Evolutionary conservation across 1,140 invertebrate species (phyloP).

Genomic region (Leptinotarsa lineolata): DNA sequence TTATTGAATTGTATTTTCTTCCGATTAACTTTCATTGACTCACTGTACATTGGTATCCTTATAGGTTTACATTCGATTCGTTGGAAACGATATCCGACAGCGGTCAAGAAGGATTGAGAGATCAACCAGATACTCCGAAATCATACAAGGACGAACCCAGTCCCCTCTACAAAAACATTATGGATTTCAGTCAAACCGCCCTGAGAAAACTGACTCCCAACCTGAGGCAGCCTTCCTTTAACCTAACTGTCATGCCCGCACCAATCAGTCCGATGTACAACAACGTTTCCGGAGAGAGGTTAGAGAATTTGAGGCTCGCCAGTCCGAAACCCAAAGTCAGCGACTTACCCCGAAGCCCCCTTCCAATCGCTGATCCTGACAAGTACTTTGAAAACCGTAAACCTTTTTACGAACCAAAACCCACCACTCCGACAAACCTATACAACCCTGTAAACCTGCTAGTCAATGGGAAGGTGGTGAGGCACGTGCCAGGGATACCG

Average conservation of each 20-base stretch:
- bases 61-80: slow-evolving; percentile 14
- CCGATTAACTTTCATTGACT: too few relatives aligned
- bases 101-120: neutral
- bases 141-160: slow-evolving; percentile 22
- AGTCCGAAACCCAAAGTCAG: slow-evolving; percentile 2
- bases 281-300: neutral
- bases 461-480: slow-evolving; percentile 66
- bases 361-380: neutral
- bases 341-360: neutral
- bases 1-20: too few relatives aligned
- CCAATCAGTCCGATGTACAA: slow-evolving; percentile 14
- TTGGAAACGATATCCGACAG: neutral
- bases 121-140: slow-evolving; percentile 20
- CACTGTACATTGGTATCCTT: neutral
- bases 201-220: slow-evolving; percentile 53
- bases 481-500: slow-evolving; percentile 78
- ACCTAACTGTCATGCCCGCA: slow-evolving; percentile 23
- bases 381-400: neutral
- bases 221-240: slow-evolving; percentile 51
- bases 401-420: slow-evolving; percentile 16
- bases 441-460: slow-evolving; percentile 70
- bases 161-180: slow-evolving; percentile 48
- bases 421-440: slow-evolving; percentile 48
- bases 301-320: neutral
- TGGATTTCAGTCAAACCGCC: slow-evolving; percentile 55